phyloP scores from a whole-genome alignment of 2,888 invertebrate genomes.

The Cepaea hortensis region DNA sequence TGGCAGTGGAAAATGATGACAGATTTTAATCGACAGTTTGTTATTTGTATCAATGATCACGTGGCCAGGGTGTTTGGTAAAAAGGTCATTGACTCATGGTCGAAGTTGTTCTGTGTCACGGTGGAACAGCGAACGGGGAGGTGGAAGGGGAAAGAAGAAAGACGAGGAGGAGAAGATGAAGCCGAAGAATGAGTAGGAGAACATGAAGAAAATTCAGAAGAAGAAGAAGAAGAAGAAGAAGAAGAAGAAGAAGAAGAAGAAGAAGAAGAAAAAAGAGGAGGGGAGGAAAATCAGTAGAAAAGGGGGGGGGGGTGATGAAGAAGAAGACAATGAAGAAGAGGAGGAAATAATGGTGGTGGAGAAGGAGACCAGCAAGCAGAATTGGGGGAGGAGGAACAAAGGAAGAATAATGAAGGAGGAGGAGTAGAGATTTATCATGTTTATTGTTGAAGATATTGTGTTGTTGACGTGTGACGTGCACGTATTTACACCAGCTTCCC shows the following conservation, averaged over 20 bases:
- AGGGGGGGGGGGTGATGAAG: neutral
- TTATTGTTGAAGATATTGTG: too few relatives aligned
- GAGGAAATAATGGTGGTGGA: neutral
- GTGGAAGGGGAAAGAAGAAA: neutral
- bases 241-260: conserved; percentile 5
- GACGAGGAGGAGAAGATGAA: neutral
- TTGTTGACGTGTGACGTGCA: too few relatives aligned
- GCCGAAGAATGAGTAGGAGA: neutral
- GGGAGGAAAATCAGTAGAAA: neutral
- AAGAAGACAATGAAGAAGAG: neutral
- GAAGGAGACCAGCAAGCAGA: neutral
- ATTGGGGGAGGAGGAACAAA: neutral
- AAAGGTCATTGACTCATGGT: too few relatives aligned
- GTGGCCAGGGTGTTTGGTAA: too few relatives aligned
- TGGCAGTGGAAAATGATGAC: too few relatives aligned
- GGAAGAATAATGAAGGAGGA: neutral
- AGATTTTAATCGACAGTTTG: too few relatives aligned
- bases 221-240: conserved; percentile 21
- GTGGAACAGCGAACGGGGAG: neutral
- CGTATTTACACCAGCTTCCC: too few relatives aligned
- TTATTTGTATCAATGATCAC: too few relatives aligned
- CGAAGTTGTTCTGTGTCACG: too few relatives aligned
- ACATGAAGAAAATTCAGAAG: neutral
- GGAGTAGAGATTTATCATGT: neutral
- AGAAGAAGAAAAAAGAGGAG: neutral